phyloP scores from a whole-genome alignment of 2,888 invertebrate genomes.

The Orthosia gracilis region DNA sequence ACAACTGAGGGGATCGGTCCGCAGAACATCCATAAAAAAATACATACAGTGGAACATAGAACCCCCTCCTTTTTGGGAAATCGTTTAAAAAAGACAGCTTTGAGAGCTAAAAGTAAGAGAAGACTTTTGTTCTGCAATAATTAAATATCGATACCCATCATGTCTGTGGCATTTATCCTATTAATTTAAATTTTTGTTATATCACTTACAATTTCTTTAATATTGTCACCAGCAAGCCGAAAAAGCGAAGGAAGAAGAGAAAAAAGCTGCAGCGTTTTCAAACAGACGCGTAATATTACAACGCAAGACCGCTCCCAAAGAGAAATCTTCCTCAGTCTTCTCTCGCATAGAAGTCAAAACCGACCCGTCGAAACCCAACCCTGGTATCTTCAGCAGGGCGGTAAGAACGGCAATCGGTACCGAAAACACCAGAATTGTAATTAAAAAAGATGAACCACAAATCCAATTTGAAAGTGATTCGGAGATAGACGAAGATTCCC shows the following conservation, averaged over 20 bases:
- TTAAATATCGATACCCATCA: too few species aligned
- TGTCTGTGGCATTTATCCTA: too few species aligned
- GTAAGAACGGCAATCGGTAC: slow-evolving; percentile 80
- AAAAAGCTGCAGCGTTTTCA: slow-evolving; percentile 69
- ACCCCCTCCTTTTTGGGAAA: too few species aligned
- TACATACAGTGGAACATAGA: too few species aligned
- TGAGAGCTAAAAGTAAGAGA: too few species aligned
- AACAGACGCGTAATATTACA: slow-evolving; percentile 86
- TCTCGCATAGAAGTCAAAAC: slow-evolving; percentile 75
- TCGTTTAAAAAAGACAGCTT: too few species aligned
- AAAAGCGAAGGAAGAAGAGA: slow-evolving; percentile 72
- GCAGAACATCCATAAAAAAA: too few species aligned
- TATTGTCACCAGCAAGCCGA: slow-evolving; percentile 61
- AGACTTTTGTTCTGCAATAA: too few species aligned
- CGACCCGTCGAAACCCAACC: slow-evolving; percentile 78
- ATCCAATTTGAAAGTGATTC: slow-evolving; percentile 79
- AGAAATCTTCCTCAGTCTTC: slow-evolving; percentile 75
- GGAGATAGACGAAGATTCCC: slow-evolving; percentile 74
- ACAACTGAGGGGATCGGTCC: too few species aligned
- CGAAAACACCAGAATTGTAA: slow-evolving; percentile 69
- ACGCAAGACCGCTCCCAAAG: slow-evolving; percentile 72
- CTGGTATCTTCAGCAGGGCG: slow-evolving; percentile 85
- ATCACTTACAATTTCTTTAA: too few species aligned
- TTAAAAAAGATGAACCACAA: slow-evolving; percentile 75
- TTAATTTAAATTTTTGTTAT: too few species aligned